Base-by-base conservation (phyloP, 2,113 vertebrate genomes). In the Numida meleagris region DNA sequence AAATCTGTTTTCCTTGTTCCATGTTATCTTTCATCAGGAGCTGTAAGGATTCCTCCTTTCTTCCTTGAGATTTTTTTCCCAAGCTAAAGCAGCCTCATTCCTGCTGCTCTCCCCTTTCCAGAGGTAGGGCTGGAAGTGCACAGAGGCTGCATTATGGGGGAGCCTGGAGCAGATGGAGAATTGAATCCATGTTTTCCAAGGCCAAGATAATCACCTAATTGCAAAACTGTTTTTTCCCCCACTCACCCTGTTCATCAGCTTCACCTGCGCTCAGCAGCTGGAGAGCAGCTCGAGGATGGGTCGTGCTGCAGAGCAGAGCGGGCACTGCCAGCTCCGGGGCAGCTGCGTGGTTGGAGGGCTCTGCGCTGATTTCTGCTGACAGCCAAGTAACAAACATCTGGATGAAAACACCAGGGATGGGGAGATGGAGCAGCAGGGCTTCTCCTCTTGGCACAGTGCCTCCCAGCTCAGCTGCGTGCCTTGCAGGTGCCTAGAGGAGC, bases 381-480 rank as follows among this genome's bases (percentile, higher is more conserved):
- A 76, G 66, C 82, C 59, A 84, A 78, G 82, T 33, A 72, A 76
- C 38, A 86, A 86, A 83, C 73, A 96, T 80, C 88, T 93, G 95
- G 90, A 78, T 75, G 55, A 55, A 74, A 42, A 36, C 55, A 82
- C 82, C 76, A 83, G 86, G 72, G 51, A 23, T 17, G 31, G 0
- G 1, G 78, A 67, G 46, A 55, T 10, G 3, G 55, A 86, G 55
- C 8, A 96, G 46, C 50, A 63, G 72, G 82, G 77, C 88, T 94
- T 93, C 94, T 80, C 68, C 1, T 3, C 33, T 74, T 77, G 82
- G 63, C 65, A 25, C 0, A 0, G 40, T 88, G 46, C 55, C 72
- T 53, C 55, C 46, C 43, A 51, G 25, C 5, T 6, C 76, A 94
- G 63, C 75, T 90, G 59, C n/a, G 8, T 34, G 67, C 12, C n/a